Evolutionary conservation across 2,113 vertebrate genomes (phyloP).

Genomic region (Orientallactaga bullata): DNA sequence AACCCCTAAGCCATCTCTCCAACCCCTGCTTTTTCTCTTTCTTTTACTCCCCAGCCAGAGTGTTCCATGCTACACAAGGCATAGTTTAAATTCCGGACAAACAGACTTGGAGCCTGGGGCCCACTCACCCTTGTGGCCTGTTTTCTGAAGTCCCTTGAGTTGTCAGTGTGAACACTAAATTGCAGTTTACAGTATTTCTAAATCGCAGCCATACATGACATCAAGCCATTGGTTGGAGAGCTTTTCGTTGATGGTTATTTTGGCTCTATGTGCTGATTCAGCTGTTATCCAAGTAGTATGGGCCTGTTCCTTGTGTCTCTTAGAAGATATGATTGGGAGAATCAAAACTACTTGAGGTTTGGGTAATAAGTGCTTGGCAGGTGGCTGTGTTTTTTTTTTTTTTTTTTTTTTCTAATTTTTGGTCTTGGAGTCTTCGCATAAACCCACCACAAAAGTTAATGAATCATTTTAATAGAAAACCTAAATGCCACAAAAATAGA

Average conservation of each 20-base stretch:
- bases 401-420: neutral
- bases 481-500: slow-evolving; percentile 82
- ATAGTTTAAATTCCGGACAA: no score
- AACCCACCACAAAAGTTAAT: slow-evolving; percentile 82
- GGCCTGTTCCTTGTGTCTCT: slow-evolving; percentile 77
- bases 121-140: slow-evolving; percentile 58
- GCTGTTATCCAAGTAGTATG: slow-evolving; percentile 80
- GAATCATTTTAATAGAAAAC: slow-evolving; percentile 82
- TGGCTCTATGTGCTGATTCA: slow-evolving; percentile 52
- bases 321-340: slow-evolving; percentile 77
- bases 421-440: neutral
- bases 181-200: slow-evolving; percentile 88
- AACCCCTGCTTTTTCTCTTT: no score
- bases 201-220: slow-evolving; percentile 88
- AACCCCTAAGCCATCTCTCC: neutral
- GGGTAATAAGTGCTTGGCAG: slow-evolving; percentile 86
- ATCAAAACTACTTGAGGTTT: slow-evolving; percentile 81
- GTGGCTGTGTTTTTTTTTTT: slow-evolving; percentile 80
- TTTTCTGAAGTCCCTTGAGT: slow-evolving; percentile 73
- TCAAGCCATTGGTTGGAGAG: slow-evolving; percentile 85
- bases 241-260: slow-evolving; percentile 80
- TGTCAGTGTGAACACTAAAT: slow-evolving; percentile 88
- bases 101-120: slow-evolving; percentile 33
- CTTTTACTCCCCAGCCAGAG: slow-evolving; percentile 18
- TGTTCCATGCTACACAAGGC: slow-evolving; percentile 66